A percentile compares a stretch with the other conserved stretches of the same genome.
Evolutionary conservation across 2,113 vertebrate species (phyloP).

Genomic region (Antechinus stuartii): DNA sequence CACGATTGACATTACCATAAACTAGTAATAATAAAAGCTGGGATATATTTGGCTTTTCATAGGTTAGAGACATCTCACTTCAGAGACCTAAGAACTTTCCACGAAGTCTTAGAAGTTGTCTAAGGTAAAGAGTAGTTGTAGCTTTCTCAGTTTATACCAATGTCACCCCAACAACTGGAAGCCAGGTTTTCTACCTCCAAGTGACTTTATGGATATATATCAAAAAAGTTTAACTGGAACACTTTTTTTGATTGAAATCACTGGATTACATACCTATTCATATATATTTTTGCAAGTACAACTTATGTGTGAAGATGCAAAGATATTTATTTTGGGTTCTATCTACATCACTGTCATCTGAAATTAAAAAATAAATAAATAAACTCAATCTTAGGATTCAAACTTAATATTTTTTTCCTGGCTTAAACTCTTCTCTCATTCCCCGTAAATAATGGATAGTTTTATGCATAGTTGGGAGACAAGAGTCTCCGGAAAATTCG

Average conservation of each 20-base stretch:
- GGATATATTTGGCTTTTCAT: neutral
- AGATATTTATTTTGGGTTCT: constrained; percentile 14
- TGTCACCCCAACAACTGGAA: neutral
- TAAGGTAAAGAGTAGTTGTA: neutral
- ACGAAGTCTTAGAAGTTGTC: neutral
- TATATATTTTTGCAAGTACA: constrained; percentile 45
- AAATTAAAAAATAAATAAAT: neutral
- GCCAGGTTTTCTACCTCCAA: neutral
- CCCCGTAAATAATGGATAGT: constrained; percentile 4
- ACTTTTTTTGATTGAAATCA: constrained; percentile 34
- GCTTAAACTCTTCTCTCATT: neutral
- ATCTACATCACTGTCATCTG: neutral
- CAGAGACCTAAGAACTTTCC: neutral
- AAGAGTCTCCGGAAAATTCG: neutral
- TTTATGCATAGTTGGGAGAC: constrained; percentile 12
- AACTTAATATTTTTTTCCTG: constrained; percentile 50
- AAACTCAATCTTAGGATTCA: constrained; percentile 23
- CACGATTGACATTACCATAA: neutral
- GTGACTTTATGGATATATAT: neutral
- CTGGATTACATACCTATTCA: constrained; percentile 48
- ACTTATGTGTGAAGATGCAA: constrained; percentile 30
- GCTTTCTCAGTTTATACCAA: neutral
- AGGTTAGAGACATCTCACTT: neutral
- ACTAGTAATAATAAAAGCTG: neutral
- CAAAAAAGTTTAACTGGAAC: neutral